Base-by-base conservation (phyloP, 2,888 invertebrate species). In the Campoletis raptor region DNA sequence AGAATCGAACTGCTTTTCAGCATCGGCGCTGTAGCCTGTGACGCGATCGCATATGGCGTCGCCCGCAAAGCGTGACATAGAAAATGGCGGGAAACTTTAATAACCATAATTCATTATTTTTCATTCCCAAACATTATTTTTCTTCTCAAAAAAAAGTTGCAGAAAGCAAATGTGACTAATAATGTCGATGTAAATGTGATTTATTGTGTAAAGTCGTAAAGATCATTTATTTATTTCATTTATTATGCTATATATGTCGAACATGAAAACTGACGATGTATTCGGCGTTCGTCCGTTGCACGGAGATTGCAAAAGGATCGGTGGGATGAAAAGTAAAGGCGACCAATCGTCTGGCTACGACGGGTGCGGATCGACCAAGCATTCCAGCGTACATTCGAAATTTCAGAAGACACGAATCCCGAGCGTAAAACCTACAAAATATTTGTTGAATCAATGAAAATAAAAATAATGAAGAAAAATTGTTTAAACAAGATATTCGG, bases 271-370 rank as follows among this genome's bases (percentile, higher is more conserved):
- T 99, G 72, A 99, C 98, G 85, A 98, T 97, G 94, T 99, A 99
- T 93, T 98, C 98, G 0, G 98, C 96, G 94, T 98, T 98, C 12
- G 98, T 98, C 90, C 99, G 96, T 94, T 99, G 99, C 10, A 99
- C 98, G 92, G 98, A 99, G 88, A 99, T 98, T 10, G 98, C 98
- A 94, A 99, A 98, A 0, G 99, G 99, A 95, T 99, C 99, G 18
- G 97, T 97, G 0, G 99, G 99, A 95, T 99, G 99, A 94, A 98
- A 99, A 12, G 98, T 98, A 93, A 99, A 99, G 24, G 99, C 98
- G 7, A 99, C 98, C 18, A 99, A 95, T 89, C 98, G 95, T 89
- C 98, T 95, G 15, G 97, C 95, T 90, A 96, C 95, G 9, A 96
- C 96, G 12, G 97, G 96, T 40, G 96, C 95, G 12, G 96, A 96